These are phyloP conservation scores for Stenolophus ochropezus DNA, from an alignment of 2,888 invertebrate species.

Conservation along the genomic window DNA sequence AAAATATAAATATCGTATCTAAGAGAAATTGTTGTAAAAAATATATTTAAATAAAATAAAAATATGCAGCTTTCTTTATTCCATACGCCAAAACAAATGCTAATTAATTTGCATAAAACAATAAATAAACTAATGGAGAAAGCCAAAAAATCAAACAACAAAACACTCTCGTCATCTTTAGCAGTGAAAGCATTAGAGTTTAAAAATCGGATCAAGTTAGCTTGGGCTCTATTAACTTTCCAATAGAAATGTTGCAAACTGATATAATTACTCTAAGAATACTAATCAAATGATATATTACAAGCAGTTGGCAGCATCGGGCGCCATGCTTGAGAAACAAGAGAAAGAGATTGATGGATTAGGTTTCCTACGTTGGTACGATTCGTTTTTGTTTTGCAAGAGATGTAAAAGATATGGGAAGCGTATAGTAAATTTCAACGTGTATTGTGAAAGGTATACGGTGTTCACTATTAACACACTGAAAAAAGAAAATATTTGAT, in stretches of 20 bases:
- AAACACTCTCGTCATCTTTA: constrained; percentile 18
- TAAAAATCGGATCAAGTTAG: constrained; percentile 22
- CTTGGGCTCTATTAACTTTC: constrained; percentile 27
- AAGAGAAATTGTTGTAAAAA: no score
- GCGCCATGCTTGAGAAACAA: background rate
- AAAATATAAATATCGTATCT: no score
- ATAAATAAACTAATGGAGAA: constrained; percentile 13
- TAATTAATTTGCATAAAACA: background rate
- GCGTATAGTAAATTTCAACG: no score
- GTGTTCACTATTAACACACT: background rate
- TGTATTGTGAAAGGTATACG: no score
- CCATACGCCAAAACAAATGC: no score
- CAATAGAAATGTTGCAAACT: constrained; percentile 39
- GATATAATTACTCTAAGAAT: constrained; percentile 9
- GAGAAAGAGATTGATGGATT: no score
- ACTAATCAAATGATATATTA: constrained; percentile 24
- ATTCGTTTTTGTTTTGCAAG: no score
- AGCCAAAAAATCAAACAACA: constrained; percentile 24
- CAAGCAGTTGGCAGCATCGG: background rate
- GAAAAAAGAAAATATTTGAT: no score
- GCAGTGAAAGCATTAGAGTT: background rate
- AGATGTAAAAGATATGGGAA: no score
- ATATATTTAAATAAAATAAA: no score
- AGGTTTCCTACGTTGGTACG: no score
- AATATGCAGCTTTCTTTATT: no score